Evolutionary conservation across 2,113 vertebrate genomes (phyloP), one percentile per base, ranked within the genome.

Genomic region (Cavia aperea): DNA sequence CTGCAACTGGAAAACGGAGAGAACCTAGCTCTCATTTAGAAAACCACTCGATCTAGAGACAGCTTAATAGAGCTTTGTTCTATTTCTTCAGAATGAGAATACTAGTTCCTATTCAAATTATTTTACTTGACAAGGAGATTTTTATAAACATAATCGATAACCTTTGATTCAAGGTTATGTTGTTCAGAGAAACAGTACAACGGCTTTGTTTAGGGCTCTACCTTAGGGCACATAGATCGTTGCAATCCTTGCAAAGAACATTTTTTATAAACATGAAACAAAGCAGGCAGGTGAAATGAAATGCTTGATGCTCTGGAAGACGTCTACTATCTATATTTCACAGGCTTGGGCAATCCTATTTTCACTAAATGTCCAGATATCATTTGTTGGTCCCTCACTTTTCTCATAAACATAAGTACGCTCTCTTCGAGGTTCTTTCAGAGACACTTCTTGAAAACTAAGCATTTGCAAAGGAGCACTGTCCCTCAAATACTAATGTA

Each of bases 401-500:
- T 96, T 68, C 63, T 88, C 73, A 86, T 68, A 77, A 63, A 83
- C 21, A 83, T 29, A 87, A 90, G 83, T 16, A 79, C 58, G 54
- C 43, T 36, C 60, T 90, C 51, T 89, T 66, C 86, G 43, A 68
- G 79, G 23, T 68, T 91, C 77, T 86, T 89, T 81, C 91, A 63
- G 7, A 60, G 81, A 82, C 33, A 79, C 36, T 49, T 81, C 77
- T 87, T 70, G 46, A 81, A 95, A 96, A 84, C 39, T 36, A 75
- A 89, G 91, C 79, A 83, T 79, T n/a, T 79, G 72, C 73, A 94
- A 93, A 83, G 66, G 90, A 94, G 90, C 26, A 72, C 36, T 33
- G 60, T 60, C 56, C 70, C 19, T 46, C 62, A 68, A 94, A 92
- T 54, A 70, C 65, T 62, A 88, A 66, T 7, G 23, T 13, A 46